Base-by-base conservation (phyloP, 2,113 vertebrate genomes). In the Pteropus alecto region DNA sequence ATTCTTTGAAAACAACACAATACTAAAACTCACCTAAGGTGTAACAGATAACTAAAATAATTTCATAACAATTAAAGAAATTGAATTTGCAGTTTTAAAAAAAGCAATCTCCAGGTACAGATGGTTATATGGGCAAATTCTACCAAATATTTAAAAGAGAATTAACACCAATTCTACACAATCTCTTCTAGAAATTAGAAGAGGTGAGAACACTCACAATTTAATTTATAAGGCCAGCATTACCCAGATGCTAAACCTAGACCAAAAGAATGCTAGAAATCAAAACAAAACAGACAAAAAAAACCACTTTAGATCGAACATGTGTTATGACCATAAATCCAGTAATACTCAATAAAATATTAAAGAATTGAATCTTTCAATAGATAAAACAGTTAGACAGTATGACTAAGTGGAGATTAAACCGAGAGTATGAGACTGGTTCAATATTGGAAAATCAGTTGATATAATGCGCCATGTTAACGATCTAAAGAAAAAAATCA, bases 141-240 rank as follows among this genome's bases (percentile, higher is more conserved):
- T 74, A 74, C 28, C 58, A 68, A 94, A 54, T 88, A 89, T 78
- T 84, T 92, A 38, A 67, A 94, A 51, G 77, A 93, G 70, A 93
- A 73, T 84, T 78, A 84, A 14, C 51, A 58, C 65, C 4, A 41
- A 24, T 61, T 73, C 65, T n/a, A 43, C n/a, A 46, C 26, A 79
- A 54, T 84, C 68, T 88, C 77, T 73, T 93, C 84, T 24, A 94
- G 65, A 68, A 73, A 85, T 94, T 28, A 73, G 91, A 73, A 89
- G 63, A 68, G 5, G 35, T 63, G n/a, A 85, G 21, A 70, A 67
- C 41, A 85, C 13, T 54, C 6, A 22, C 58, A 87, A n/a, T 2
- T 67, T 38, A 71, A 48, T 79, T 94, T 85, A 61, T 30, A 24
- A 89, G 43, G 76, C n/a, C 68, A 91, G 21, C 14, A 77, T 85